phyloP scores from a whole-genome alignment of 2,113 vertebrate species.

The Plectropomus leopardus region DNA sequence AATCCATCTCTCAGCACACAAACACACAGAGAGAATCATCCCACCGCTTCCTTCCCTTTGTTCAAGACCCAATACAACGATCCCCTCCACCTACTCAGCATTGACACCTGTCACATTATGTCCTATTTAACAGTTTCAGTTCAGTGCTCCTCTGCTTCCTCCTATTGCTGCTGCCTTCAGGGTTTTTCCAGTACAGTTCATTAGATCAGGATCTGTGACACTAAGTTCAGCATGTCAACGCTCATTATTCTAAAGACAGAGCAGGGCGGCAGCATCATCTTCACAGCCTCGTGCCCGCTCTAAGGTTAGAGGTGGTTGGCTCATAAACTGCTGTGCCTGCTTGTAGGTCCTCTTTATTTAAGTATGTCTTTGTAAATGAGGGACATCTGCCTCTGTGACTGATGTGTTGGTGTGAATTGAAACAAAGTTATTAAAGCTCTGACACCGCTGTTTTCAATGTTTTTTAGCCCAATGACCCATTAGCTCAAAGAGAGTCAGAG shows the following conservation, averaged over 20 bases:
- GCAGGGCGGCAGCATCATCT: not conserved
- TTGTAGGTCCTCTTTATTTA: not conserved
- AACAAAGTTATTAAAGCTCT: not conserved
- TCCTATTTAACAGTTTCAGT: not conserved
- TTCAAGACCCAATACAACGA: conserved; percentile 17
- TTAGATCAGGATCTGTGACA: not conserved
- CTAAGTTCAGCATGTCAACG: not conserved
- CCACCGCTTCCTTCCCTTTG: conserved; percentile 30
- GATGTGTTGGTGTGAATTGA: not conserved
- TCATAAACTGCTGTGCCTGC: not conserved
- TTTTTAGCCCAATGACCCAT: no score
- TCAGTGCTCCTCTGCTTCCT: not conserved
- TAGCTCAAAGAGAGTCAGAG: no score
- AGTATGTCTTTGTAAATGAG: not conserved
- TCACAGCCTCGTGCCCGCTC: not conserved
- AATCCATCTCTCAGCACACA: conserved; percentile 8
- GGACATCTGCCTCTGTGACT: not conserved
- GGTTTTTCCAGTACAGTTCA: not conserved
- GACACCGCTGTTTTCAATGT: no score
- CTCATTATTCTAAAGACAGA: not conserved
- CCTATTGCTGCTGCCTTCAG: not conserved
- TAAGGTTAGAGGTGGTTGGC: not conserved
- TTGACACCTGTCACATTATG: not conserved
- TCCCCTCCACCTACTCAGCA: not conserved
- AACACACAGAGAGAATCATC: conserved; percentile 11